Evolutionary conservation across 64 coral and sea anemone genomes (phyloP).

Genomic region (Porites lutea): DNA sequence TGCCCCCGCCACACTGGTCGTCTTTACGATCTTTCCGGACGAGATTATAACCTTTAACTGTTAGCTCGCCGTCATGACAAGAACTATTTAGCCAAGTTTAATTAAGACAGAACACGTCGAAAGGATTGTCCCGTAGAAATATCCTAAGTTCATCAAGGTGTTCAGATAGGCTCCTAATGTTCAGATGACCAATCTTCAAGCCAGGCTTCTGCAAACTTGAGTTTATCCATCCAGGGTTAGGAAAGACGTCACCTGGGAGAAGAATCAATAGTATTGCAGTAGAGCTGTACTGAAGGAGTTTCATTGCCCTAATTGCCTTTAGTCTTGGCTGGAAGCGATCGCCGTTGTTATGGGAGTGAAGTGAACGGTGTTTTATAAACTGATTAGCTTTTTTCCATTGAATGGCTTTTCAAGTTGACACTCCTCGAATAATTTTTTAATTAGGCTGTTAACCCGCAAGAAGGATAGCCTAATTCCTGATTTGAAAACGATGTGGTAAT

Average conservation of each 20-base stretch:
- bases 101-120: slow-evolving; percentile 38
- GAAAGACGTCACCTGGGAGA: slow-evolving; percentile 30
- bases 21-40: too few relatives aligned
- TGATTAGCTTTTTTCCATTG: too few relatives aligned
- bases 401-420: too few relatives aligned
- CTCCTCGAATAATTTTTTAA: too few relatives aligned
- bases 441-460: too few relatives aligned
- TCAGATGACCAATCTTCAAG: slow-evolving; percentile 30
- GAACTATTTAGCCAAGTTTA: slow-evolving; percentile 6
- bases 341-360: too few relatives aligned
- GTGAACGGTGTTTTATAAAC: too few relatives aligned
- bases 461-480: not conserved
- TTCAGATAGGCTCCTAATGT: slow-evolving; percentile 19
- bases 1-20: too few relatives aligned
- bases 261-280: slow-evolving; percentile 6
- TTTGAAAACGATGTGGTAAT: slow-evolving; percentile 3
- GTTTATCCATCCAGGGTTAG: slow-evolving; percentile 49
- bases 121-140: slow-evolving; percentile 48
- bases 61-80: too few relatives aligned
- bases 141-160: slow-evolving; percentile 48
- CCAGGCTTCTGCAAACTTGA: slow-evolving; percentile 7
- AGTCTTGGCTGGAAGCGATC: too few relatives aligned
- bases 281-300: not conserved
- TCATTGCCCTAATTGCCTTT: not conserved
- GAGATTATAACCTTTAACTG: too few relatives aligned